Evolutionary conservation across 2,888 invertebrate species (phyloP).

Genomic region (Callyntrura sp.): DNA sequence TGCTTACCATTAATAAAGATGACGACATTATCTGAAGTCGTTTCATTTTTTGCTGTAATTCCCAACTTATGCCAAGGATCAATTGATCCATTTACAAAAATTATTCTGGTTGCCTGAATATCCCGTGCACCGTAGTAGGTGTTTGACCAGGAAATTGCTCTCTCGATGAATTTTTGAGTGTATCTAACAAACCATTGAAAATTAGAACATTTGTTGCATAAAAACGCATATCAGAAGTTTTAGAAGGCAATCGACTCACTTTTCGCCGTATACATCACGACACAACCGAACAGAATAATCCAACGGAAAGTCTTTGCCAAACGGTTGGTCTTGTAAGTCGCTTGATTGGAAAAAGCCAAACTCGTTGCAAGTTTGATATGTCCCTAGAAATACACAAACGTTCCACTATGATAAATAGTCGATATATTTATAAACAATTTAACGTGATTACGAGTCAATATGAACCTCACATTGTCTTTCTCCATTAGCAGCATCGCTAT

Average conservation of each 20-base stretch:
- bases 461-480: conserved; percentile 83
- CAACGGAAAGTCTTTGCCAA: conserved; percentile 91
- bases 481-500: conserved; percentile 88
- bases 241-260: conserved; percentile 68
- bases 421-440: neutral
- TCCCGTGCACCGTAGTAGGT: conserved; percentile 86
- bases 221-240: too few species aligned
- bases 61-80: conserved; percentile 87
- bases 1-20: conserved; percentile 86
- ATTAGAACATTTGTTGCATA: too few species aligned
- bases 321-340: conserved; percentile 87
- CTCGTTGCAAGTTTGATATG: conserved; percentile 97
- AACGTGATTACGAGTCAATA: conserved; percentile 6
- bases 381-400: conserved; percentile 54
- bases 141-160: conserved; percentile 86
- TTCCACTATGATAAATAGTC: too few species aligned
- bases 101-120: conserved; percentile 85
- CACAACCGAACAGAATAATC: conserved; percentile 94
- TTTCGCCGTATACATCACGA: conserved; percentile 91
- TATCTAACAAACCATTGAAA: conserved; percentile 83
- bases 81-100: conserved; percentile 86
- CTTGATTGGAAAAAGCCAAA: conserved; percentile 98
- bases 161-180: conserved; percentile 84
- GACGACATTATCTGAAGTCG: conserved; percentile 85
- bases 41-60: conserved; percentile 84